These are phyloP conservation scores for Entomobrya multifasciata DNA, from an alignment of 2,888 invertebrate genomes.

Conservation along the genomic window DNA sequence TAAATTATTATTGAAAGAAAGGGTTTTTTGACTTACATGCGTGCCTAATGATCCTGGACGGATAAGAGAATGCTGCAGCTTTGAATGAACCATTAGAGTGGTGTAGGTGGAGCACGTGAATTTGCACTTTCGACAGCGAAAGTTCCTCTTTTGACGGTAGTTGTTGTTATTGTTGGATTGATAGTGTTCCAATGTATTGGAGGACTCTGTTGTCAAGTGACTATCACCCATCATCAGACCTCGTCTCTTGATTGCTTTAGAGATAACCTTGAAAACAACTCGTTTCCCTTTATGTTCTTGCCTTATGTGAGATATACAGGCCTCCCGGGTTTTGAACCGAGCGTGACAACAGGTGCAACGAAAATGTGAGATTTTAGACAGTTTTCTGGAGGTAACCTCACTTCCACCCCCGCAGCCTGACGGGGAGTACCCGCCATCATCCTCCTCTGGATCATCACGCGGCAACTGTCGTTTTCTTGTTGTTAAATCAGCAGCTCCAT, in stretches of 20 bases:
- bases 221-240: conserved; percentile 27
- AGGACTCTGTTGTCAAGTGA: not conserved
- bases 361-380: conserved; percentile 69
- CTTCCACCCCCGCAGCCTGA: not conserved
- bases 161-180: no score
- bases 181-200: not conserved
- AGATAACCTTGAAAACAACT: conserved; percentile 67
- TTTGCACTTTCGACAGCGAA: conserved; percentile 79
- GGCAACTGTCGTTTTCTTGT: conserved; percentile 48
- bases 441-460: conserved; percentile 79
- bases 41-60: conserved; percentile 60
- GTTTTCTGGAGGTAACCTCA: conserved; percentile 41
- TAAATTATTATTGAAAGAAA: not conserved
- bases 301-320: conserved; percentile 76
- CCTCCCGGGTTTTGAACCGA: conserved; percentile 73
- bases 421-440: conserved; percentile 80
- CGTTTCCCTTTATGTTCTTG: conserved; percentile 68
- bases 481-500: conserved; percentile 77
- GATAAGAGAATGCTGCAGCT: conserved; percentile 77
- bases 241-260: conserved; percentile 31
- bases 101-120: conserved; percentile 77
- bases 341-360: conserved; percentile 77
- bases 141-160: conserved; percentile 60
- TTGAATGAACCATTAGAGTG: conserved; percentile 77
- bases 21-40: conserved; percentile 56